These are phyloP conservation scores for Eubucco bourcierii DNA, from an alignment of 2,113 vertebrate genomes.

Conservation along the genomic window DNA sequence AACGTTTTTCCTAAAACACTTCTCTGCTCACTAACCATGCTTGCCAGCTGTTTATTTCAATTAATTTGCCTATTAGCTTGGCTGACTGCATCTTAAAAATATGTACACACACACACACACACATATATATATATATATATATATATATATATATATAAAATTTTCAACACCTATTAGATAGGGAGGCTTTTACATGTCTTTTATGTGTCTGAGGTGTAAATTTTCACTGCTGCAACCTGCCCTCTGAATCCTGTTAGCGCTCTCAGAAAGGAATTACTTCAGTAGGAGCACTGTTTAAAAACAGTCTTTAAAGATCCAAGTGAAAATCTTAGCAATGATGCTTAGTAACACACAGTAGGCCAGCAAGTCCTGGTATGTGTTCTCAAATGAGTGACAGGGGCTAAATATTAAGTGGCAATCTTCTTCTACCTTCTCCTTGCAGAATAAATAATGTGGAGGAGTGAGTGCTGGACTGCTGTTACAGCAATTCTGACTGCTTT, in stretches of 20 bases:
- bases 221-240: background rate
- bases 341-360: background rate
- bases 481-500: background rate
- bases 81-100: background rate
- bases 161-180: background rate
- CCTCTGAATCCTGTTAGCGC: background rate
- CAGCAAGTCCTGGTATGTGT: background rate
- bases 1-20: background rate
- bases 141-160: fast-evolving
- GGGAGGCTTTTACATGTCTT: background rate
- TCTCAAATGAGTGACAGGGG: background rate
- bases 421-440: background rate
- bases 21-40: background rate
- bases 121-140: fast-evolving
- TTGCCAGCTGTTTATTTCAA: background rate
- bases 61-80: background rate
- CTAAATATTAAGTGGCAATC: constrained; percentile 31
- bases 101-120: background rate
- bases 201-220: background rate
- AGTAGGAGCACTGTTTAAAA: background rate
- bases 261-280: background rate
- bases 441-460: constrained; percentile 6
- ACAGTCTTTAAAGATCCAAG: background rate
- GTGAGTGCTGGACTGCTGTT: background rate
- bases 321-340: background rate